A percentile compares a stretch with the other conserved stretches of the same genome.
Evolutionary conservation across 2,113 vertebrate genomes (phyloP).

Genomic region (Scytalopus superciliaris): DNA sequence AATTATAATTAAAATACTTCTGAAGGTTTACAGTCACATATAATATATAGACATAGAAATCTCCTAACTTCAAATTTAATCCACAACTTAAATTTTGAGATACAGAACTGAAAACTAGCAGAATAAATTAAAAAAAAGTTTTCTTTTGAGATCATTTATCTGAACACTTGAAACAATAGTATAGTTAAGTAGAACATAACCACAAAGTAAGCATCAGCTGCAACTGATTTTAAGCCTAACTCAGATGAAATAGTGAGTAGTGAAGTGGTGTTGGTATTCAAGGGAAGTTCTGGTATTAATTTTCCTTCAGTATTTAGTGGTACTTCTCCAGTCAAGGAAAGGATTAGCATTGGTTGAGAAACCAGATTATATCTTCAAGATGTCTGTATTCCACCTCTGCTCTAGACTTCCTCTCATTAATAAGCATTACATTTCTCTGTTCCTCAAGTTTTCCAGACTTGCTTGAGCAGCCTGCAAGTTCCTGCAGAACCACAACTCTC

Average conservation of each 20-base stretch:
- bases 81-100: neutral
- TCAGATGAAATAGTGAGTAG: neutral
- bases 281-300: neutral
- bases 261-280: neutral
- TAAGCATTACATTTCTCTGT: neutral
- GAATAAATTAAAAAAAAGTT: neutral
- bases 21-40: neutral
- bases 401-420: neutral
- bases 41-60: neutral
- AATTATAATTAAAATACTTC: neutral
- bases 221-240: neutral
- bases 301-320: neutral
- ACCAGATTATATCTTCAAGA: neutral
- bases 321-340: neutral
- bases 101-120: neutral
- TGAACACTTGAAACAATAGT: neutral
- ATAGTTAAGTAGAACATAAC: neutral
- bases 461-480: neutral
- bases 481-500: neutral
- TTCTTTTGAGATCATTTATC: neutral
- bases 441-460: neutral
- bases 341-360: neutral
- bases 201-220: neutral
- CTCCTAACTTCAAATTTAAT: neutral
- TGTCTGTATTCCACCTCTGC: neutral